Evolutionary conservation across 2,113 vertebrate genomes (phyloP).

Genomic region (Amblyornis subalaris): DNA sequence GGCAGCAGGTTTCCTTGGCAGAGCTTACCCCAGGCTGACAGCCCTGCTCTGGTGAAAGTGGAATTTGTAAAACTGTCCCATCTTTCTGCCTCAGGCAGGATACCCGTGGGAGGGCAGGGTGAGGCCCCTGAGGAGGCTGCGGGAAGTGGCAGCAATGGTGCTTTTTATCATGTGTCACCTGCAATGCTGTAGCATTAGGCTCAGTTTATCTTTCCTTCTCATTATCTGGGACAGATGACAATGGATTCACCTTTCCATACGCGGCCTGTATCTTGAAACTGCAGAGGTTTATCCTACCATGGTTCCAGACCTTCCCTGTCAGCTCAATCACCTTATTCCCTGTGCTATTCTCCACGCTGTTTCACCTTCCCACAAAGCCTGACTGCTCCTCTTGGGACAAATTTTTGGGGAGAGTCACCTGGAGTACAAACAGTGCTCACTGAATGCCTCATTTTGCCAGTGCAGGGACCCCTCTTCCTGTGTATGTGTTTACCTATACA

Average conservation of each 20-base stretch:
- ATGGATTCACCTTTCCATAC: neutral
- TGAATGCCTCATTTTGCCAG: neutral
- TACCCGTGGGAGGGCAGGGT: accelerated
- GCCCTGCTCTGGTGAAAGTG: neutral
- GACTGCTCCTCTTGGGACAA: neutral
- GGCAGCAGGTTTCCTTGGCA: neutral
- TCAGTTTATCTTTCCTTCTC: neutral
- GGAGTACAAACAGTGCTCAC: neutral
- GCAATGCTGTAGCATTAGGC: neutral
- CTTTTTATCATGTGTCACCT: neutral
- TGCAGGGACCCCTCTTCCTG: neutral
- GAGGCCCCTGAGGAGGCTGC: neutral
- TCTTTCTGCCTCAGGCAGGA: neutral
- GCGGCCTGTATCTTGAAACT: neutral
- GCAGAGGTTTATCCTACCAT: neutral
- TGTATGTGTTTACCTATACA: accelerated
- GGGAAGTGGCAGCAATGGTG: neutral
- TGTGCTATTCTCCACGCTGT: neutral
- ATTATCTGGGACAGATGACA: neutral
- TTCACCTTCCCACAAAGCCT: neutral
- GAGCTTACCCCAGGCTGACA: neutral
- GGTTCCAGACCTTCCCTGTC: neutral
- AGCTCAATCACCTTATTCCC: neutral
- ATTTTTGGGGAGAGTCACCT: neutral
- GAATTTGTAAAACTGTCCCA: neutral